These are phyloP conservation scores for Blastobasis lacticolella DNA, from an alignment of 2,888 invertebrate genomes.

Conservation along the genomic window DNA sequence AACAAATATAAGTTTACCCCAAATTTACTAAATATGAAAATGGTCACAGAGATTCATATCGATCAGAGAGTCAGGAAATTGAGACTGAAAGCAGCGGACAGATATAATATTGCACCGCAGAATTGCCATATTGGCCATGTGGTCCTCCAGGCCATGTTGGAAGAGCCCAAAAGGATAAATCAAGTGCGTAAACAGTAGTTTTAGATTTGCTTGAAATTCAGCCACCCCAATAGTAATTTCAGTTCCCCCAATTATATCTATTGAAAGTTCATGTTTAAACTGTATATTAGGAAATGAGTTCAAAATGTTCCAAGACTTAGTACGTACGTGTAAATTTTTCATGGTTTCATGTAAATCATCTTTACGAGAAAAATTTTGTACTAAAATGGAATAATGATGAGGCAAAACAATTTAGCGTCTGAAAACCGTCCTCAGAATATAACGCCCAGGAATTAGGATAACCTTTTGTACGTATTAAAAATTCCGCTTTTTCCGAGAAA, in stretches of 20 bases:
- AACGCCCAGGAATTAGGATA: too few relatives aligned
- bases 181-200: slow-evolving; percentile 23
- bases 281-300: too few relatives aligned
- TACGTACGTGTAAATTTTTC: not conserved
- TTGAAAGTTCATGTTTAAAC: too few relatives aligned
- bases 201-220: too few relatives aligned
- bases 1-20: too few relatives aligned
- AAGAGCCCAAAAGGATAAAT: slow-evolving; percentile 22
- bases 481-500: too few relatives aligned
- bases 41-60: slow-evolving; percentile 22
- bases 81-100: slow-evolving; percentile 26
- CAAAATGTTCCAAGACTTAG: too few relatives aligned
- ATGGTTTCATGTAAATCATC: not conserved
- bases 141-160: slow-evolving; percentile 29
- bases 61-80: slow-evolving; percentile 21
- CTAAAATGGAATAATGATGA: not conserved
- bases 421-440: too few relatives aligned
- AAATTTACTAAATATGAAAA: not conserved
- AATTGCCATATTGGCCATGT: slow-evolving; percentile 39
- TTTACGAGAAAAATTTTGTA: not conserved
- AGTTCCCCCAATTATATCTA: too few relatives aligned
- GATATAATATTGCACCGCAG: slow-evolving; percentile 25
- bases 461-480: too few relatives aligned
- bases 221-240: too few relatives aligned
- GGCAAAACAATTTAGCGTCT: too few relatives aligned